Base-by-base conservation (phyloP, 2,888 invertebrate genomes). In the Scaptodrosophila latifasciaeformis region DNA sequence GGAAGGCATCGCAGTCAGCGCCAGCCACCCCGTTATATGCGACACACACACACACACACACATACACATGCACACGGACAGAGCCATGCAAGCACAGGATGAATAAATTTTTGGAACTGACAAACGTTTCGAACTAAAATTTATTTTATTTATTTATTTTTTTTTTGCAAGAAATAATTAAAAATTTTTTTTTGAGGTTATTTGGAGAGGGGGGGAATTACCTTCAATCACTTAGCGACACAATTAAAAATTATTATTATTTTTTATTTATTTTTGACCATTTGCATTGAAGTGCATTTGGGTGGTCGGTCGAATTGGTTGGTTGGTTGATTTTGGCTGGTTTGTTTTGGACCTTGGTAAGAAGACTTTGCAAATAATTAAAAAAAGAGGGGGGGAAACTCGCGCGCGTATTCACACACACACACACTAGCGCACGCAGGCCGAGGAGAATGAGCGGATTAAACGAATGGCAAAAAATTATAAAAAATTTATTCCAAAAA, bases 141-240 rank as follows among this genome's bases (percentile, higher is more conserved):
- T 24, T 24, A 5, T 24, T 5, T 24, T 5, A 24, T 24, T 24
- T 24, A 24, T 7, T 24, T 24, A 7, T 5, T 7, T 24, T 24
- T 24, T 24, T 24, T 5, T 24, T n/a, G n/a, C n/a, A 49, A 54
- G 49, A 58, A 59, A 63, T 64, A 64, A 65, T 62, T 24, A 5
- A 17, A 43, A 18, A 59, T 55, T 21, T 27, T 10, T 9, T 18
- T 43, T 43, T 6, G 2, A 48, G 30, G 29, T 24, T 24, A 24
- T 24, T 24, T 24, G 3, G n/a, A n/a, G n/a, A n/a, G n/a, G n/a
- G n/a, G 12, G 31, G 4, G 31, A 34, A 34, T 70, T 70, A 75
- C 71, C 76, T 75, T 75, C 59, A 60, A 75, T 71, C 71, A 71
- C 70, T 75, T 64, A 69, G 59, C 62, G 61, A 42, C 42, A 57